Conservation (phyloP, 2,113 vertebrate genomes). For the Egretta garzetta region DNA sequence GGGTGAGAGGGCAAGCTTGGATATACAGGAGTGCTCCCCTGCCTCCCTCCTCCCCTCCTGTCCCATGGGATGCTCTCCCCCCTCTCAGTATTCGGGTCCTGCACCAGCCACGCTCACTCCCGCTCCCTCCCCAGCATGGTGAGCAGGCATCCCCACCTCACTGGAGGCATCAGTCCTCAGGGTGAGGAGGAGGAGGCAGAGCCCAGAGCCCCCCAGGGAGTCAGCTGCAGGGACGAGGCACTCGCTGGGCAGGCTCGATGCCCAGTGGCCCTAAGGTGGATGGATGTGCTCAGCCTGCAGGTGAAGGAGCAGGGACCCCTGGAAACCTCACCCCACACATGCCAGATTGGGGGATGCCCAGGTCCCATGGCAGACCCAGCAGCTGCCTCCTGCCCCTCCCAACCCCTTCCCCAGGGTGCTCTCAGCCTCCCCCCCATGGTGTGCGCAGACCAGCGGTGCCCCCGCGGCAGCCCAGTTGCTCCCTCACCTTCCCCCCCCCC, state of each 20-base stretch:
- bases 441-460: background rate
- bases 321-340: accelerated
- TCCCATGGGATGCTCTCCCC: background rate
- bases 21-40: background rate
- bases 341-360: background rate
- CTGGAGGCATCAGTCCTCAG: background rate
- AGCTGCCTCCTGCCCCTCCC: background rate
- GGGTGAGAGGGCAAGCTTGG: accelerated
- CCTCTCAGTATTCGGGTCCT: background rate
- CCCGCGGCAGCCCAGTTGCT: background rate
- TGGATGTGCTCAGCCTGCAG: background rate
- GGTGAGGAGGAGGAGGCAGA: background rate
- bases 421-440: background rate
- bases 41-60: background rate
- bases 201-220: accelerated
- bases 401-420: accelerated
- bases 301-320: background rate
- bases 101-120: background rate
- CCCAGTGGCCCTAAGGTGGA: background rate
- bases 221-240: background rate
- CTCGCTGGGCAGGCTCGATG: accelerated
- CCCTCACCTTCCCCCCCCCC: background rate
- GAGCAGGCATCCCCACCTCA: background rate
- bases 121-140: accelerated
- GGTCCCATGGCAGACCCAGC: background rate